phyloP scores from a whole-genome alignment of 2,113 vertebrate genomes.

The Thryonomys swinderianus region DNA sequence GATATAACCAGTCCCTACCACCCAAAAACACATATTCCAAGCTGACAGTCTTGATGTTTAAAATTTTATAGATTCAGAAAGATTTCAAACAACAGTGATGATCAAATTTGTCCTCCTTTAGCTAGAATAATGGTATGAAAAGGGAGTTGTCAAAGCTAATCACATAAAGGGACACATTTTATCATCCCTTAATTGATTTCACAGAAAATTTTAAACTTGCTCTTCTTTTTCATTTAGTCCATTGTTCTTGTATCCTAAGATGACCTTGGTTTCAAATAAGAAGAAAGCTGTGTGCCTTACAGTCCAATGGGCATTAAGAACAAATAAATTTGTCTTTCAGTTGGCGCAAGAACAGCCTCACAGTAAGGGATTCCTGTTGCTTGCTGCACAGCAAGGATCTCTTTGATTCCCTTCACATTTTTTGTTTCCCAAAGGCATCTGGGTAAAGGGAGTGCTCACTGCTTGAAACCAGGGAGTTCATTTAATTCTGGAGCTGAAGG shows the following conservation, averaged over 20 bases:
- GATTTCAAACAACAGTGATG: neutral
- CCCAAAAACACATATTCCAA: conserved; percentile 32
- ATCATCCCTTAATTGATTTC: neutral
- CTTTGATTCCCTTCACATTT: neutral
- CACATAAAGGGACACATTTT: neutral
- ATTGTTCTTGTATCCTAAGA: conserved; percentile 11
- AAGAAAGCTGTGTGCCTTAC: conserved; percentile 15
- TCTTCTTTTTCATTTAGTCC: neutral
- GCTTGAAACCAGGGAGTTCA: conserved; percentile 31
- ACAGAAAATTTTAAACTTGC: neutral
- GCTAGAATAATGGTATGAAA: neutral
- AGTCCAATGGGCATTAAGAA: neutral
- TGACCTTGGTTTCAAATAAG: conserved; percentile 45
- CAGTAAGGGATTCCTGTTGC: conserved; percentile 14
- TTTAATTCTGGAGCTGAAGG: conserved; percentile 38
- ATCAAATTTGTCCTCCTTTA: neutral
- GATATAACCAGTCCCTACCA: neutral
- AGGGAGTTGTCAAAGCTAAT: neutral
- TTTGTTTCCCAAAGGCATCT: conserved; percentile 8
- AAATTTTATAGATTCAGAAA: neutral
- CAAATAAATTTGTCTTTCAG: conserved; percentile 15
- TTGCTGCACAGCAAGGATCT: neutral
- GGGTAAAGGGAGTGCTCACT: neutral
- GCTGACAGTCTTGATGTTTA: neutral
- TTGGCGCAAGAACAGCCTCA: neutral